A percentile compares a stretch with the other conserved stretches of the same genome.
Conservation (phyloP, 2,888 invertebrate genomes). For the Apodemia hepburni region DNA sequence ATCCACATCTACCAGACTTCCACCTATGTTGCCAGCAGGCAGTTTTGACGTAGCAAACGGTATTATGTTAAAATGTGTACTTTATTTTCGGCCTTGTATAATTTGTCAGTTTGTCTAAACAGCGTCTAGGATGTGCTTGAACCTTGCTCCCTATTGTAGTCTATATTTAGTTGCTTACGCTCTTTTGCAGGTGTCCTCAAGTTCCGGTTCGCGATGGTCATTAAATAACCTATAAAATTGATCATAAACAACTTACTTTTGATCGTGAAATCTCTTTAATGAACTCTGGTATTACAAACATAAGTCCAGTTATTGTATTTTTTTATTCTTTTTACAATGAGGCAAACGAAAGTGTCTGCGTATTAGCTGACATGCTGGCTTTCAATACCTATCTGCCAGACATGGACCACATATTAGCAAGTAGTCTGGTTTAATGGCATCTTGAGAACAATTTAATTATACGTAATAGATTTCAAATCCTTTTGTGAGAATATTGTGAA, state of each 20-base stretch:
- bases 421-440: too few relatives aligned
- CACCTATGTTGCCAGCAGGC: too few relatives aligned
- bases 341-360: neutral
- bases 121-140: conserved; percentile 15
- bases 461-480: too few relatives aligned
- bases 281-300: neutral
- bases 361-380: neutral
- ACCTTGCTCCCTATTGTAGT: conserved; percentile 13
- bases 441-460: too few relatives aligned
- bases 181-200: conserved; percentile 44
- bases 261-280: neutral
- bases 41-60: neutral
- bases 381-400: neutral
- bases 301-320: neutral
- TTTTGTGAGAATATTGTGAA: too few relatives aligned
- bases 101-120: conserved; percentile 14
- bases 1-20: too few relatives aligned
- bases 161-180: conserved; percentile 17
- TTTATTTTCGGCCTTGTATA: conserved; percentile 11
- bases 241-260: conserved; percentile 20
- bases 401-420: neutral
- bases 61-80: conserved; percentile 3
- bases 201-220: conserved; percentile 42
- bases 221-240: conserved; percentile 27
- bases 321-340: neutral